phyloP scores from a whole-genome alignment of 2,888 invertebrate genomes.

The Eupsilia transversa region DNA sequence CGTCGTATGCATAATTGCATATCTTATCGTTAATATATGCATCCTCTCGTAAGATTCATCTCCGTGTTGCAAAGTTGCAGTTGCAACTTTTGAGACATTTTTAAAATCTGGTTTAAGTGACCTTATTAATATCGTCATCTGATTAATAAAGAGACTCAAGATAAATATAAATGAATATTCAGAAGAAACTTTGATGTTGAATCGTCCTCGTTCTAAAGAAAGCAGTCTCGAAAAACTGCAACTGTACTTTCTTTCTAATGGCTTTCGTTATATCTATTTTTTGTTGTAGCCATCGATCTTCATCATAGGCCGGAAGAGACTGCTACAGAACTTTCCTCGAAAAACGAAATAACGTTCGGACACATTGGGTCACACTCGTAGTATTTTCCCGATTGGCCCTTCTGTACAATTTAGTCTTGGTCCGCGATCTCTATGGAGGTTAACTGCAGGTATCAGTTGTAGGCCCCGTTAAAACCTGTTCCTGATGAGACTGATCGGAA shows the following conservation, averaged over 20 bases:
- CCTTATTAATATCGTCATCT: constrained; percentile 27
- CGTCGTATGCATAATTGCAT: constrained; percentile 21
- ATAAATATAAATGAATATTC: neutral
- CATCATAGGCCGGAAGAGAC: constrained; percentile 13
- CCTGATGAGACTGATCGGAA: constrained; percentile 50
- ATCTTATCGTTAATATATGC: constrained; percentile 4
- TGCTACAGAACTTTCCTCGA: constrained; percentile 11
- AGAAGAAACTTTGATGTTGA: neutral
- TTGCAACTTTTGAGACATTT: constrained; percentile 32
- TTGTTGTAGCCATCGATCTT: constrained; percentile 6
- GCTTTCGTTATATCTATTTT: neutral
- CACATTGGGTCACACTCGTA: neutral
- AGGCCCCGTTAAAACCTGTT: constrained; percentile 66
- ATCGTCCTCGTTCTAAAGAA: neutral
- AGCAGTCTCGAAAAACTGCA: neutral
- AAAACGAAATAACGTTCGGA: constrained; percentile 6
- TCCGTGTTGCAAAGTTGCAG: constrained; percentile 34
- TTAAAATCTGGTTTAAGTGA: constrained; percentile 40
- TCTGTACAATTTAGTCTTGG: constrained; percentile 24
- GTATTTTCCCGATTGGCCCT: constrained; percentile 25
- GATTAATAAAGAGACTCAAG: constrained; percentile 5
- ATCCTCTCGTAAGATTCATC: constrained; percentile 26
- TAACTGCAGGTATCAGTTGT: constrained; percentile 53
- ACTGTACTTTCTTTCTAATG: neutral
- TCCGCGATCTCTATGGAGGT: constrained; percentile 52